phyloP scores from a whole-genome alignment of 1,140 invertebrate species.

The Brachionus manjavacas region DNA sequence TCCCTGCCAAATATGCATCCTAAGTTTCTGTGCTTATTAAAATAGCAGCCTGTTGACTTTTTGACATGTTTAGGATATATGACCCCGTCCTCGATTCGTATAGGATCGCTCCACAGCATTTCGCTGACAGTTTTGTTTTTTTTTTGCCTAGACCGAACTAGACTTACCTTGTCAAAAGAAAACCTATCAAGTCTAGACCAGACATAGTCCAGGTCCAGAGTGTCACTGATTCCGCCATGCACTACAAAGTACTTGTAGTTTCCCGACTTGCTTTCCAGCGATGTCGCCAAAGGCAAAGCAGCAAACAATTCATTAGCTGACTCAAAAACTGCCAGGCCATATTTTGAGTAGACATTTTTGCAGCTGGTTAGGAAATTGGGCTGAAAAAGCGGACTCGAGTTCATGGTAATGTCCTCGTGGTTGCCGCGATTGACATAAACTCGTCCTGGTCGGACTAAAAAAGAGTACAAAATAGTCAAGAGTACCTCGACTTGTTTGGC shows the following conservation, averaged over 20 bases:
- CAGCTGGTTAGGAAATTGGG: background rate
- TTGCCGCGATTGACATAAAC: conserved; percentile 42
- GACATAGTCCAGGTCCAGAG: background rate
- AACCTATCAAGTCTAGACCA: background rate
- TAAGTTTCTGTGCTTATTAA: background rate
- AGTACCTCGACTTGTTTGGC: conserved; percentile 15
- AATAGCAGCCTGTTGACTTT: background rate
- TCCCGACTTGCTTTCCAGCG: background rate
- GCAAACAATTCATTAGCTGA: background rate
- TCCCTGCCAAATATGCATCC: conserved; percentile 15
- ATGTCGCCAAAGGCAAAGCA: background rate
- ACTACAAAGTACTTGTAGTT: background rate
- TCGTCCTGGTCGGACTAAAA: background rate
- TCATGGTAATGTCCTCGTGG: conserved; percentile 38
- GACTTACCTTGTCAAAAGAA: background rate
- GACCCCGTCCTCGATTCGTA: background rate
- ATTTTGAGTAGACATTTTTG: background rate
- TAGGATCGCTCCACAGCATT: conserved; percentile 32
- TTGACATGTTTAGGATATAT: background rate
- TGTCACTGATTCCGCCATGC: conserved; percentile 31
- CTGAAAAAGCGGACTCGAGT: background rate
- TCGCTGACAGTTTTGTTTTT: background rate
- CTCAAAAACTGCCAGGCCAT: background rate
- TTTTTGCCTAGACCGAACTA: background rate
- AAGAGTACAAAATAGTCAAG: background rate